phyloP scores from a whole-genome alignment of 2,888 invertebrate species.

The Aproaerema taeniolella region DNA sequence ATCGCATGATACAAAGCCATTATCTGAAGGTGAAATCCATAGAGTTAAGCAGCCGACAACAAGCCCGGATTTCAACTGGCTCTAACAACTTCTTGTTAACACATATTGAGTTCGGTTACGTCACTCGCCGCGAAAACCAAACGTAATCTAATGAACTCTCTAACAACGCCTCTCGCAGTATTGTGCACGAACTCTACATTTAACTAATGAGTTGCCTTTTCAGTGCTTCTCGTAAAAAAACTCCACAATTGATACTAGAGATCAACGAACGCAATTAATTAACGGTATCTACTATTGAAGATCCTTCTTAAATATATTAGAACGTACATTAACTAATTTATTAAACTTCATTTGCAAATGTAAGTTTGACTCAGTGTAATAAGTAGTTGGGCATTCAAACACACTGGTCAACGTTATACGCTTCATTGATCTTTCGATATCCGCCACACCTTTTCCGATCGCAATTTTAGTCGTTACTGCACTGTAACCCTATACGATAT shows the following conservation, averaged over 20 bases:
- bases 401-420: constrained; percentile 28
- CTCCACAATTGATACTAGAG: constrained; percentile 27
- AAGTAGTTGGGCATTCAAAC: no score
- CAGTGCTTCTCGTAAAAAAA: constrained; percentile 35
- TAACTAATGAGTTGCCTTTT: constrained; percentile 47
- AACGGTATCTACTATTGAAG: no score
- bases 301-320: no score
- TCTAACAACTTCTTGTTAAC: constrained; percentile 58
- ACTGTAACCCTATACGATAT: constrained; percentile 23
- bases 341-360: no score
- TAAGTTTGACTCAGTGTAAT: no score
- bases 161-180: constrained; percentile 43
- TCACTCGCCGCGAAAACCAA: constrained; percentile 43
- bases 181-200: constrained; percentile 29
- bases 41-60: constrained; percentile 36
- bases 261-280: constrained; percentile 35
- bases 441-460: constrained; percentile 45
- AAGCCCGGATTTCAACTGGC: constrained; percentile 23
- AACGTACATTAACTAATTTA: no score
- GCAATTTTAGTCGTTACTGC: constrained; percentile 34
- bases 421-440: constrained; percentile 35
- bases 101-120: constrained; percentile 53
- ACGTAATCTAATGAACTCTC: constrained; percentile 53
- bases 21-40: constrained; percentile 52
- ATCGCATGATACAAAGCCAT: constrained; percentile 43